Evolutionary conservation across 2,113 vertebrate species (phyloP).

Genomic region (Glareola pratincola): DNA sequence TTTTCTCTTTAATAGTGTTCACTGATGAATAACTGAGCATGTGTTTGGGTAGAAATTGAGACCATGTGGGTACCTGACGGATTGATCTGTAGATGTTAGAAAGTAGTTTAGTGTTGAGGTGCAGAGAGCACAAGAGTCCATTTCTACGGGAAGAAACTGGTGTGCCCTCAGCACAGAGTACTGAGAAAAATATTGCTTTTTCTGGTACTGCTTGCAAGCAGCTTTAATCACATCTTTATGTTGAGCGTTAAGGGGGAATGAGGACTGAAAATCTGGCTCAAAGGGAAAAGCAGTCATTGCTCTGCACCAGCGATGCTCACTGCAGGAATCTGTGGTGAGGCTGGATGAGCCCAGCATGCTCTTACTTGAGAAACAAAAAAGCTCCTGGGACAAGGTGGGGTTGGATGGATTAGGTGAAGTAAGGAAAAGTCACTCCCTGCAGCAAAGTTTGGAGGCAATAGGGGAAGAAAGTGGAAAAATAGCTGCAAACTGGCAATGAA

Average conservation of each 20-base stretch:
- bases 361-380: background rate
- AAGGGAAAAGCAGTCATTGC: background rate
- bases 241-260: background rate
- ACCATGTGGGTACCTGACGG: background rate
- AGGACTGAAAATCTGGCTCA: background rate
- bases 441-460: background rate
- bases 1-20: background rate
- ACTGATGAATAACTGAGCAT: background rate
- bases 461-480: background rate
- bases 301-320: background rate
- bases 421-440: background rate
- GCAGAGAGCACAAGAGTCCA: background rate
- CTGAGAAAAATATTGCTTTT: background rate
- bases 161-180: background rate
- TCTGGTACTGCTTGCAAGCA: background rate
- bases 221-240: background rate
- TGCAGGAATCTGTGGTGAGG: background rate
- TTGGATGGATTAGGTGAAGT: background rate
- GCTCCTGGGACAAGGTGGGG: no score
- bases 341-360: background rate
- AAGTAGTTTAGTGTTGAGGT: background rate
- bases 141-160: background rate
- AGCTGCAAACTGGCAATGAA: background rate
- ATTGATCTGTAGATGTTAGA: background rate
- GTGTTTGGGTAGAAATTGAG: background rate